Conservation (phyloP, 1,140 invertebrate species). For the Danaus plexippus region DNA sequence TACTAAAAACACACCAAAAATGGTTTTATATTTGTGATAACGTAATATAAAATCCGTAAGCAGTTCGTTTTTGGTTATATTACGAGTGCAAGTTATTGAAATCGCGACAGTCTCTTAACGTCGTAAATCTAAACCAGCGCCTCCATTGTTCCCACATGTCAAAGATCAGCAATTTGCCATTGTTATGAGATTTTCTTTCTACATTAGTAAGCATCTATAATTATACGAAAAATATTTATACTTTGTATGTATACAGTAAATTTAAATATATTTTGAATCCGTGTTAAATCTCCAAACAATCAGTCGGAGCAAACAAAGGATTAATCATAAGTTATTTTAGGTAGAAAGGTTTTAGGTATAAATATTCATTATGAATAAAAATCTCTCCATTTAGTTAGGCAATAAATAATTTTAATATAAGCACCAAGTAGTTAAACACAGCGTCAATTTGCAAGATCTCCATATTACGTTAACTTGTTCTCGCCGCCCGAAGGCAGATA, state of each 20-base stretch:
- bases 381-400: slow-evolving; percentile 13
- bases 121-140: slow-evolving; percentile 55
- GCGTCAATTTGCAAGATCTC: slow-evolving; percentile 24
- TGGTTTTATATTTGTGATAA: too few species aligned
- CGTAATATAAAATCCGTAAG: too few species aligned
- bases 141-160: slow-evolving; percentile 60
- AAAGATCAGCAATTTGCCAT: slow-evolving; percentile 67
- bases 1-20: too few species aligned
- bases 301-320: too few species aligned
- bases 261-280: too few species aligned
- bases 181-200: slow-evolving; percentile 41
- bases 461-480: slow-evolving; percentile 25
- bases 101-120: slow-evolving; percentile 35
- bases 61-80: too few species aligned
- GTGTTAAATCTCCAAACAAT: too few species aligned
- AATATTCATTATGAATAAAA: slow-evolving; percentile 3
- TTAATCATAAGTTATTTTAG: too few species aligned
- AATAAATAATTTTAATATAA: slow-evolving; percentile 27
- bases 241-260: too few species aligned
- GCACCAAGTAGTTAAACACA: slow-evolving; percentile 24
- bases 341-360: too few species aligned
- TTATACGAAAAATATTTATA: slow-evolving; percentile 12
- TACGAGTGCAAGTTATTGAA: slow-evolving; percentile 18
- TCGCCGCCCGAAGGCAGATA: slow-evolving; percentile 18
- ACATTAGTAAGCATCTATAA: slow-evolving; percentile 30